Percentiles rank a stretch among this genome's conserved stretches.
Conservation (phyloP, 2,888 invertebrate genomes). For the Cataglyphis livida region DNA sequence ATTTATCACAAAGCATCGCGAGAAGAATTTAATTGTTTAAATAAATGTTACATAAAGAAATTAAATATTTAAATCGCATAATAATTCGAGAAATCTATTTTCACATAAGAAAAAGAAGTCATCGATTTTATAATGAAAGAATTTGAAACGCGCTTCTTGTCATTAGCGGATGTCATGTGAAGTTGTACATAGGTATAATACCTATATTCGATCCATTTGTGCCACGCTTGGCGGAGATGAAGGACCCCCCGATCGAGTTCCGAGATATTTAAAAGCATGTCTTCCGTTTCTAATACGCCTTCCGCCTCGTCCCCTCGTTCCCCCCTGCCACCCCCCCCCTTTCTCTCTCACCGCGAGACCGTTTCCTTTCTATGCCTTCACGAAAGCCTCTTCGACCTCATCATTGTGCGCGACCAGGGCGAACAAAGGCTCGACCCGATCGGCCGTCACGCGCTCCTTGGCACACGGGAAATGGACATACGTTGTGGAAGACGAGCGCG, state of each 20-base stretch:
- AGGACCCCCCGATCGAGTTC: neutral
- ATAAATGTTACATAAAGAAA: too few relatives aligned
- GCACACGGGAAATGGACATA: conserved; percentile 23
- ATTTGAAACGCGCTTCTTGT: neutral
- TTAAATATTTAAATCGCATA: neutral
- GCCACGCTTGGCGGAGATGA: neutral
- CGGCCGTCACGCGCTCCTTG: conserved; percentile 36
- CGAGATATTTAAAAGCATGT: conserved; percentile 47
- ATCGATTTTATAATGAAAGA: neutral
- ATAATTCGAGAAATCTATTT: neutral
- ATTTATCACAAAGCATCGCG: neutral
- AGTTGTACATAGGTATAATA: neutral
- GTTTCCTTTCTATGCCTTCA: conserved; percentile 22
- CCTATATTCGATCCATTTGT: neutral
- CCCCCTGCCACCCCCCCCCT: neutral
- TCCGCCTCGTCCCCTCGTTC: neutral
- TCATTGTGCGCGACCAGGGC: conserved; percentile 19
- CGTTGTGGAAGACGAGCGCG: neutral
- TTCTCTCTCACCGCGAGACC: neutral
- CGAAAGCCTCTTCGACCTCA: conserved; percentile 36
- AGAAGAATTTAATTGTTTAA: neutral
- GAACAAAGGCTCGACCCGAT: conserved; percentile 42
- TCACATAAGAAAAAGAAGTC: neutral
- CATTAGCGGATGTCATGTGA: neutral
- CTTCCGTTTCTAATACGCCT: conserved; percentile 47